These are phyloP conservation scores for Panagrolaimus sp. DNA, from an alignment of 1,140 invertebrate species.

Conservation along the genomic window DNA sequence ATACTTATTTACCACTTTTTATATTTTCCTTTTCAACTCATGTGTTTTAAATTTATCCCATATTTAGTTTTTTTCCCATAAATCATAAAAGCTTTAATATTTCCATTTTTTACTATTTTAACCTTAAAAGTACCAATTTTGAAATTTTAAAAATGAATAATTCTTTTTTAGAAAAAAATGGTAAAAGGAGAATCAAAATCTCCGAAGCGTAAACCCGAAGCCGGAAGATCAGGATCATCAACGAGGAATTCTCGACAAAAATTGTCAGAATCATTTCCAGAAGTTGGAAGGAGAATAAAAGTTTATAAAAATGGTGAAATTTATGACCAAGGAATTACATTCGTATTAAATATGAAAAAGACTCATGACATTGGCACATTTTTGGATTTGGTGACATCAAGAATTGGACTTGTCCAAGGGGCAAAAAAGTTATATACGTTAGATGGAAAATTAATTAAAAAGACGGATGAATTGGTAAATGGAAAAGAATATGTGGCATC, in stretches of 20 bases:
- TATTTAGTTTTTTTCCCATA: neutral
- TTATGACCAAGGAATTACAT: constrained; percentile 38
- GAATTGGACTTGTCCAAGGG: constrained; percentile 34
- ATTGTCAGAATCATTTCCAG: constrained; percentile 20
- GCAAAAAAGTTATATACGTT: constrained; percentile 33
- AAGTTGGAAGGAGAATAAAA: constrained; percentile 27
- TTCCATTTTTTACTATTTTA: neutral
- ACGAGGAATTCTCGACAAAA: neutral
- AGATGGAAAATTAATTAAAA: constrained; percentile 22
- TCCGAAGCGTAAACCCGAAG: neutral
- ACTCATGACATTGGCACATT: constrained; percentile 39
- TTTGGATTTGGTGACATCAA: constrained; percentile 33
- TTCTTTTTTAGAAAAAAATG: neutral
- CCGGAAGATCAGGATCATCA: neutral
- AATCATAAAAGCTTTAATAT: too few relatives aligned
- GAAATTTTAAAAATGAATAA: too few relatives aligned
- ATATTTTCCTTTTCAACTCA: too few relatives aligned
- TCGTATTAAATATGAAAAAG: constrained; percentile 34
- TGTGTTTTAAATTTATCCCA: neutral
- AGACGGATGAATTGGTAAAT: constrained; percentile 24
- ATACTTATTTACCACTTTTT: too few relatives aligned
- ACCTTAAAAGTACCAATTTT: neutral
- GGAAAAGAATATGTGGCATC: constrained; percentile 28
- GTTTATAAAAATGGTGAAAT: constrained; percentile 40
- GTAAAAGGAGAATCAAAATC: constrained; percentile 10